These are phyloP conservation scores for Drosophila ohnishii DNA, from an alignment of 1,140 invertebrate genomes.

Conservation along the genomic window DNA sequence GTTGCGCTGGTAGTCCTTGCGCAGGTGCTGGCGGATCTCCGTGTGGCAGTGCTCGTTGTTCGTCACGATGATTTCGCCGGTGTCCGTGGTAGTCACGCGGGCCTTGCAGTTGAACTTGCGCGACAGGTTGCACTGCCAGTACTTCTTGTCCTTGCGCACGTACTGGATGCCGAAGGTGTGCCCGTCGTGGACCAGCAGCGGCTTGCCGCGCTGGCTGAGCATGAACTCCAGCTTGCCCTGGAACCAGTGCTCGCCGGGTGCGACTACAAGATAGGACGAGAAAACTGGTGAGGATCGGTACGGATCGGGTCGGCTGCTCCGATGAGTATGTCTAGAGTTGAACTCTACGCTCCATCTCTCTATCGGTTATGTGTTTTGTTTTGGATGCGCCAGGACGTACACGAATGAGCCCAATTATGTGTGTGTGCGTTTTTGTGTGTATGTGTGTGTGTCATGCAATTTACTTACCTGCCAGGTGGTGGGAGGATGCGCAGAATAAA, in stretches of 20 bases:
- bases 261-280: constrained; percentile 79
- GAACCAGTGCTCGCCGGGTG: constrained; percentile 82
- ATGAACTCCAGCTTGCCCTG: constrained; percentile 83
- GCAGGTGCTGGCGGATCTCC: constrained; percentile 81
- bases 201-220: constrained; percentile 82
- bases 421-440: constrained; percentile 25
- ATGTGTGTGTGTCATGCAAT: constrained; percentile 60
- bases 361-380: constrained; percentile 37
- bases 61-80: constrained; percentile 82
- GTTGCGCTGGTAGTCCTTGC: constrained; percentile 82
- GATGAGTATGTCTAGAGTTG: constrained; percentile 12
- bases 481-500: background rate
- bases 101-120: constrained; percentile 83
- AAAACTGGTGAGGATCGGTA: constrained; percentile 52
- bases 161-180: constrained; percentile 83
- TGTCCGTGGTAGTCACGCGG: constrained; percentile 82
- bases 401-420: constrained; percentile 69
- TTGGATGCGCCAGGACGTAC: constrained; percentile 66
- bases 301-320: constrained; percentile 19
- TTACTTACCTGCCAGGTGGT: constrained; percentile 58
- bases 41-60: constrained; percentile 83
- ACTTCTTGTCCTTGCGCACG: constrained; percentile 83
- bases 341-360: background rate
- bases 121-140: constrained; percentile 83
- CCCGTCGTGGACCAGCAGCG: constrained; percentile 81